phyloP scores from a whole-genome alignment of 1,140 invertebrate genomes.

The Hyles euphorbiae region DNA sequence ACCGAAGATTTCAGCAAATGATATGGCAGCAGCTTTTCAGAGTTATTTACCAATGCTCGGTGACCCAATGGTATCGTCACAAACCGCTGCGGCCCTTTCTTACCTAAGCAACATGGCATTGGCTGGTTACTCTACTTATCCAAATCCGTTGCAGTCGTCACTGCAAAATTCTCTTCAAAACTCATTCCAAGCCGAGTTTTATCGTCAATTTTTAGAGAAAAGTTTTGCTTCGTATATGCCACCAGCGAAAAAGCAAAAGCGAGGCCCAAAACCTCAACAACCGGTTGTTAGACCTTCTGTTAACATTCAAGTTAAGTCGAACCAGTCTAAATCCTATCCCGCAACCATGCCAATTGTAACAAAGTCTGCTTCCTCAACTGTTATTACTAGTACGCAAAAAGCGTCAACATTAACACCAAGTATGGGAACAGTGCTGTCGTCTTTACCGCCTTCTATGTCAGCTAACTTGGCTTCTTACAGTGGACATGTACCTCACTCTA shows the following conservation, averaged over 20 bases:
- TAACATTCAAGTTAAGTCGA: conserved; percentile 24
- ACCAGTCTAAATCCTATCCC: conserved; percentile 32
- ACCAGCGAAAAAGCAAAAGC: conserved; percentile 54
- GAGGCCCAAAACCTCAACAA: conserved; percentile 42
- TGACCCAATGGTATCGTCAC: conserved; percentile 50
- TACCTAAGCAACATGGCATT: conserved; percentile 59
- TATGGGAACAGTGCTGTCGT: conserved; percentile 56
- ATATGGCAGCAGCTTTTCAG: conserved; percentile 56
- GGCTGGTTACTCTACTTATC: conserved; percentile 39
- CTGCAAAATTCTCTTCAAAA: conserved; percentile 48
- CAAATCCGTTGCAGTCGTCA: conserved; percentile 44
- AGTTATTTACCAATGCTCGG: conserved; percentile 54
- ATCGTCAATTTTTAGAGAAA: conserved; percentile 49
- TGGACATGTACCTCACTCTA: conserved; percentile 16
- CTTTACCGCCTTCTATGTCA: conserved; percentile 51
- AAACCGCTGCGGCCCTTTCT: conserved; percentile 52
- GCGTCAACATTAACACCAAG: conserved; percentile 41
- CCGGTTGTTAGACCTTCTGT: conserved; percentile 9
- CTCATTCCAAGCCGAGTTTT: conserved; percentile 64
- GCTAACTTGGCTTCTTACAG: conserved; percentile 43
- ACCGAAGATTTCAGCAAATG: conserved; percentile 52
- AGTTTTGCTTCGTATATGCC: conserved; percentile 43
- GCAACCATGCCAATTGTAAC: conserved; percentile 7
- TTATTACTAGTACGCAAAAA: conserved; percentile 43
- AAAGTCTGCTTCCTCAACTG: conserved; percentile 31